A percentile compares a stretch with the other conserved stretches of the same genome.
phyloP scores from a whole-genome alignment of 2,113 vertebrate species.

The Xiphophorus hellerii region DNA sequence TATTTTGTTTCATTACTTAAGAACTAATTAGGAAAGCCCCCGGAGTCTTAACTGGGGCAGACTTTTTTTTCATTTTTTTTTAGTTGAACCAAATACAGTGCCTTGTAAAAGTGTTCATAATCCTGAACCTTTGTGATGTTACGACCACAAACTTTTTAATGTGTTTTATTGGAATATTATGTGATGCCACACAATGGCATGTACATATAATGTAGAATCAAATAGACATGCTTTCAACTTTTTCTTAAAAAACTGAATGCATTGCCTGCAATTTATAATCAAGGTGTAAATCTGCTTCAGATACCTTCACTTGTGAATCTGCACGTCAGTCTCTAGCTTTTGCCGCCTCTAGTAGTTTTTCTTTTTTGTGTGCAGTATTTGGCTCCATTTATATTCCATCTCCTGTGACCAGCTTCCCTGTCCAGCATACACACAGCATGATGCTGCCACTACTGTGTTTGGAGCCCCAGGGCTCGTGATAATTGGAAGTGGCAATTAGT shows the following conservation, averaged over 20 bases:
- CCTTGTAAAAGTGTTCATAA: not conserved
- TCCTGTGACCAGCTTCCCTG: too few relatives aligned
- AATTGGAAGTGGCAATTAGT: not conserved
- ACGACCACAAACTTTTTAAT: not conserved
- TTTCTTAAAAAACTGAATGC: not conserved
- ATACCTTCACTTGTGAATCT: too few relatives aligned
- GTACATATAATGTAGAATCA: too few relatives aligned
- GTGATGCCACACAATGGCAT: not conserved
- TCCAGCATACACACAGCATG: too few relatives aligned
- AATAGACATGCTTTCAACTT: not conserved
- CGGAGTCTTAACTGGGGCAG: not conserved
- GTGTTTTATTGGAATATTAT: not conserved
- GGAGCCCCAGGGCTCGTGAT: too few relatives aligned
- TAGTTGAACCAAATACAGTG: not conserved
- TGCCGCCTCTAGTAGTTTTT: not conserved
- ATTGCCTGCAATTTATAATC: not conserved
- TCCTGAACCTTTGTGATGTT: not conserved
- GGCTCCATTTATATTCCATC: not conserved
- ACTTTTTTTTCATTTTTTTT: not conserved
- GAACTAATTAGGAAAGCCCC: not conserved
- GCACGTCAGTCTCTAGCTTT: too few relatives aligned
- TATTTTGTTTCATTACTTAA: slow-evolving; percentile 12
- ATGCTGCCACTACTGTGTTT: too few relatives aligned
- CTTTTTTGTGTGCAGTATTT: too few relatives aligned
- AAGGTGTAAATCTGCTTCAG: not conserved